Conservation (phyloP, 2,797 vertebrate genomes). For the Sparus aurata region DNA sequence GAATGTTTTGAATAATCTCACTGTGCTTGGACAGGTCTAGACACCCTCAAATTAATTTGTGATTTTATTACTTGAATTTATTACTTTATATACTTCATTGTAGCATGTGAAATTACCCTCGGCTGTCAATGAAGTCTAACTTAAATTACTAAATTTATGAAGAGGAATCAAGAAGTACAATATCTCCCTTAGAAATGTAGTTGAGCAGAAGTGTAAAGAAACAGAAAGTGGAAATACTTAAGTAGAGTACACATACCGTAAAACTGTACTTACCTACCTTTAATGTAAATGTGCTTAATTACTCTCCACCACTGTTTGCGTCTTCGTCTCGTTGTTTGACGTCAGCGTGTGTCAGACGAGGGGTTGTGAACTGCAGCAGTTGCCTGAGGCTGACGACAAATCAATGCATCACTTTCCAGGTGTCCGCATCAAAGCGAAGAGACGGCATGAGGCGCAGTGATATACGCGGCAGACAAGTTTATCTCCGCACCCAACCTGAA, state of each 20-base stretch:
- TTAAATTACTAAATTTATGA: not conserved
- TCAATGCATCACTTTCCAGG: constrained; percentile 54
- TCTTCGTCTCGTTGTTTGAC: constrained; percentile 12
- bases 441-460: constrained; percentile 13
- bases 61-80: not conserved
- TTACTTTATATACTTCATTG: not conserved
- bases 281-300: not conserved
- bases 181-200: not conserved
- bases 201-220: not conserved
- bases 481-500: constrained; percentile 19
- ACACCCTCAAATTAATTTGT: not conserved
- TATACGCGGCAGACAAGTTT: constrained; percentile 51
- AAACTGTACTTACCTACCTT: not conserved
- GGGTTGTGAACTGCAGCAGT: constrained; percentile 16
- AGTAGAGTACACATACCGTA: not conserved
- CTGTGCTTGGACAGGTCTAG: not conserved
- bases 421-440: constrained; percentile 59
- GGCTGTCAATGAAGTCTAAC: too few species aligned
- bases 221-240: not conserved
- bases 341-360: constrained; percentile 21
- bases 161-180: not conserved
- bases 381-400: constrained; percentile 39
- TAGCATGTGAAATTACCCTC: not conserved
- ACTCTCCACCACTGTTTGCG: not conserved
- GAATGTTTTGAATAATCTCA: not conserved